Conservation (phyloP, 2,113 vertebrate species). For the Mirza zaza region DNA sequence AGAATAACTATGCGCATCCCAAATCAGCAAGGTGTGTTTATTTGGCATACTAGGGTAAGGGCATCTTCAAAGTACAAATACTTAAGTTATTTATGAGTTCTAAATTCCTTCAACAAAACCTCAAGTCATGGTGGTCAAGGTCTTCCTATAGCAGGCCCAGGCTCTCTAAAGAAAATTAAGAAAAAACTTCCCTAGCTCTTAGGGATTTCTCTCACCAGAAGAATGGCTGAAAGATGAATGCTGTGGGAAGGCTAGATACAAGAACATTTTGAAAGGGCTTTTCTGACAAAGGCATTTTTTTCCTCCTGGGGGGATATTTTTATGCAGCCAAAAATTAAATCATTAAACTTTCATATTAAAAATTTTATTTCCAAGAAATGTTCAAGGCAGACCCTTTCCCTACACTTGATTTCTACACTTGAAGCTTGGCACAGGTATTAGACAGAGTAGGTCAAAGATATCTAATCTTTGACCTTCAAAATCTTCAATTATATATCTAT, state of each 20-base stretch:
- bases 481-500: not conserved
- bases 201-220: not conserved
- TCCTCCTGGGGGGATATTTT: not conserved
- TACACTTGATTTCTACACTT: not conserved
- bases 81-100: not conserved
- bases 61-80: not conserved
- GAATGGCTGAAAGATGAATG: not conserved
- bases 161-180: not conserved
- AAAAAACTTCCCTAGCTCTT: not conserved
- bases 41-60: not conserved
- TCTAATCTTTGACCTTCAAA: no score
- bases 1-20: not conserved
- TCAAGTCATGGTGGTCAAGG: not conserved
- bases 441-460: not conserved
- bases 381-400: not conserved
- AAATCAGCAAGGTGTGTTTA: not conserved
- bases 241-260: not conserved
- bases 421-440: not conserved
- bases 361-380: not conserved
- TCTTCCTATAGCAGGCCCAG: not conserved
- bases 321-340: not conserved
- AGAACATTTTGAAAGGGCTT: not conserved
- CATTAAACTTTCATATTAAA: not conserved
- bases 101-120: not conserved
- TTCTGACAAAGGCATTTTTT: not conserved